Conservation (phyloP, 2,113 vertebrate genomes). For the Cygnus atratus region DNA sequence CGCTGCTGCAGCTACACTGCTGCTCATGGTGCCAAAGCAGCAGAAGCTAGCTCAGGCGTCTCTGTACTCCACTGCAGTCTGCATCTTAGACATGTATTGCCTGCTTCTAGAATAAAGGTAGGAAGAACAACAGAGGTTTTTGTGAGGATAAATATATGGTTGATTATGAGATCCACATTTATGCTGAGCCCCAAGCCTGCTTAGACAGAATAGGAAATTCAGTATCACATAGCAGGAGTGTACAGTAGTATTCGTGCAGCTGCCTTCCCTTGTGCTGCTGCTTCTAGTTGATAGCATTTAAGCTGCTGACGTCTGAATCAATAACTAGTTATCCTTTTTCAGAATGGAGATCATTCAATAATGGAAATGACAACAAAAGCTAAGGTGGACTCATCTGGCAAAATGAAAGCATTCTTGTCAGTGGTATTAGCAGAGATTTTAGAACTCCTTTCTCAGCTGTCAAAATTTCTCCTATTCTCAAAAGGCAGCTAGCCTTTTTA, state of each 20-base stretch:
- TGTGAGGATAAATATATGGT: not conserved
- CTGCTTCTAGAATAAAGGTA: constrained; percentile 2
- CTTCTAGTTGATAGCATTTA: constrained; percentile 19
- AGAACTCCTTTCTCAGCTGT: not conserved
- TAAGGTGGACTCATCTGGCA: not conserved
- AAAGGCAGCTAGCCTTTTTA: not conserved
- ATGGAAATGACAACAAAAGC: constrained; percentile 48
- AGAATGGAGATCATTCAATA: constrained; percentile 25
- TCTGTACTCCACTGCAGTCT: not conserved
- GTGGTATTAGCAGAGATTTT: not conserved
- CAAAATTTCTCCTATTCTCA: not conserved
- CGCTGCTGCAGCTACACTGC: not conserved
- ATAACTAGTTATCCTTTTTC: constrained; percentile 48
- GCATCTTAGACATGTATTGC: not conserved
- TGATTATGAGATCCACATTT: not conserved
- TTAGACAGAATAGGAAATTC: not conserved
- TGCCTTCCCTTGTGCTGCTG: constrained; percentile 11
- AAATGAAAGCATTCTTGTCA: not conserved
- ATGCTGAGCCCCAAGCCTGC: not conserved
- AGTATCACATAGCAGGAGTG: not conserved
- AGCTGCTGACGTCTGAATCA: constrained; percentile 50
- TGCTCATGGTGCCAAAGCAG: not conserved
- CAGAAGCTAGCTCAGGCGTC: not conserved
- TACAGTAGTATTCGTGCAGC: not conserved
- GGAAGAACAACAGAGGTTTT: not conserved